Evolutionary conservation across 2,888 invertebrate genomes (phyloP).

Genomic region (Sphecodes monilicornis): DNA sequence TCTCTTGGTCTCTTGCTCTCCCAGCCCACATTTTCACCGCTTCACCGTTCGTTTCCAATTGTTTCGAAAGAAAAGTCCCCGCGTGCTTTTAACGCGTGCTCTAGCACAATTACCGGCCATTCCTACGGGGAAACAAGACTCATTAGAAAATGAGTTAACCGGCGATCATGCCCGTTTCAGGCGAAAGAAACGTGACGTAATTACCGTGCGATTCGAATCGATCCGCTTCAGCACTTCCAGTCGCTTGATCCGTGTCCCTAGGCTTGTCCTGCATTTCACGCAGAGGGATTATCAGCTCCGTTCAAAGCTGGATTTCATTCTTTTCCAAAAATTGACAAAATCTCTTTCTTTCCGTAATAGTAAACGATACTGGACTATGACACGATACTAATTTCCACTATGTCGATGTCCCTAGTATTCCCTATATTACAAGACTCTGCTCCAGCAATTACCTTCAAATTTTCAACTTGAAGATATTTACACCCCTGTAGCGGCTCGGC

Average conservation of each 20-base stretch:
- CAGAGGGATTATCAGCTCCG: not conserved
- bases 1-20: not conserved
- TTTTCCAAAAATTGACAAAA: too few species aligned
- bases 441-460: too few species aligned
- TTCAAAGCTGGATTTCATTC: too few species aligned
- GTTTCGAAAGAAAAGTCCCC: conserved; percentile 2
- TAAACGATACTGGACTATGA: too few species aligned
- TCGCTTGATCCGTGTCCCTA: not conserved
- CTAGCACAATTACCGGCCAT: not conserved
- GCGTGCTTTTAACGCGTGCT: not conserved
- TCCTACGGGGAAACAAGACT: not conserved
- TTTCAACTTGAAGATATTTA: not conserved
- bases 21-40: conserved; percentile 32
- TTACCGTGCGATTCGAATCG: not conserved
- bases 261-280: not conserved
- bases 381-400: too few species aligned
- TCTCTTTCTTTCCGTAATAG: too few species aligned
- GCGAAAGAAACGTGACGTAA: not conserved
- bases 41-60: conserved; percentile 21
- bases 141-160: conserved; percentile 3
- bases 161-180: not conserved
- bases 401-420: too few species aligned
- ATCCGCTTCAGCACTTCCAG: not conserved
- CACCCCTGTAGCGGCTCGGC: too few species aligned
- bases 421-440: too few species aligned